Conservation (phyloP, 92 coral and sea anemone genomes). For the Zoanthus sociatus region DNA sequence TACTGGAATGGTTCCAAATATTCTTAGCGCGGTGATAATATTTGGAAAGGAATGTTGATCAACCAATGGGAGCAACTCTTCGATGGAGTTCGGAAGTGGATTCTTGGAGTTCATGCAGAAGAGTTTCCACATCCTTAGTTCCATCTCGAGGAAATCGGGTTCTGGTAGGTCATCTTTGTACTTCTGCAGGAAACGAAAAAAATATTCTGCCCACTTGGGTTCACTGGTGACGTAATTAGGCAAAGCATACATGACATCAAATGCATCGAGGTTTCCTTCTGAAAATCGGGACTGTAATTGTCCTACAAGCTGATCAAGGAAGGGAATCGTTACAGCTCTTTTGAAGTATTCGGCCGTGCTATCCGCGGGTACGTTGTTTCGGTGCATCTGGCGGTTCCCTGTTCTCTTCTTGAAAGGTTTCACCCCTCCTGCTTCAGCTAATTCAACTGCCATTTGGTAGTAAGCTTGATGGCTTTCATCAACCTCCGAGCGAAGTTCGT, state of each 20-base stretch:
- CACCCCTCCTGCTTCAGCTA: slow-evolving; percentile 14
- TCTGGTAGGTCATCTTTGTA: slow-evolving; percentile 30
- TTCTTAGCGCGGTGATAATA: slow-evolving; percentile 1
- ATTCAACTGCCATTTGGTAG: slow-evolving; percentile 7
- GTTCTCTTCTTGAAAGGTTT: neutral
- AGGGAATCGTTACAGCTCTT: slow-evolving; percentile 29
- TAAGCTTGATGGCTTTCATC: slow-evolving; percentile 4
- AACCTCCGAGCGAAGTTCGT: neutral
- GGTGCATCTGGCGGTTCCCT: slow-evolving; percentile 3
- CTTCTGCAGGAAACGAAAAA: slow-evolving; percentile 41
- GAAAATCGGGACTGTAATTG: slow-evolving; percentile 56
- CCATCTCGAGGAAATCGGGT: slow-evolving; percentile 29
- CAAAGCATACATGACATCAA: slow-evolving; percentile 50
- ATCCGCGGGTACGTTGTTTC: neutral
- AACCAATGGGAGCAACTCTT: slow-evolving; percentile 8
- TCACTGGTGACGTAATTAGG: slow-evolving; percentile 29
- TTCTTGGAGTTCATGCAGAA: slow-evolving; percentile 23
- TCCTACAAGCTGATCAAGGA: slow-evolving; percentile 48
- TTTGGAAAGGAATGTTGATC: slow-evolving; percentile 8
- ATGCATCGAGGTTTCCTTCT: slow-evolving; percentile 52
- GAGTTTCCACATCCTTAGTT: slow-evolving; percentile 33
- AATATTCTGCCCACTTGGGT: slow-evolving; percentile 46
- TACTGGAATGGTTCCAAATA: slow-evolving; percentile 35
- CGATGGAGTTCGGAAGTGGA: neutral
- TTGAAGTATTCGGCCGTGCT: neutral